Conservation (phyloP, 2,888 invertebrate species). For the Rhagonycha fulva region DNA sequence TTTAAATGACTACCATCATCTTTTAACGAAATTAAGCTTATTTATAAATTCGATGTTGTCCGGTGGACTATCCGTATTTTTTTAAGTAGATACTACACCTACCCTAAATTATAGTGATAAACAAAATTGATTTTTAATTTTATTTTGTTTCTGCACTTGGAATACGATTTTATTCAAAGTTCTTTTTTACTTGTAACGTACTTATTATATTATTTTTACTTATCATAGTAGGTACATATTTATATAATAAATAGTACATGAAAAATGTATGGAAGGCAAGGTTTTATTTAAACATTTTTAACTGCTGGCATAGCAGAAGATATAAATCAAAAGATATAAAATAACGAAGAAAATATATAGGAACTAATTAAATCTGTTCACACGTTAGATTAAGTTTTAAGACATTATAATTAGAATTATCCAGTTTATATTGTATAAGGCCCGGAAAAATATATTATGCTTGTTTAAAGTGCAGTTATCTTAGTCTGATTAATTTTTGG, state of each 20-base stretch:
- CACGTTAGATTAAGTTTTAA: slow-evolving; percentile 34
- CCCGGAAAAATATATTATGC: slow-evolving; percentile 31
- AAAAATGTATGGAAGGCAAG: too few species aligned
- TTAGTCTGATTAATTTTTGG: not conserved
- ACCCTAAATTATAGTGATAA: too few species aligned
- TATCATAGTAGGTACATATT: too few species aligned
- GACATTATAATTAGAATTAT: slow-evolving; percentile 27
- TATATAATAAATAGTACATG: too few species aligned
- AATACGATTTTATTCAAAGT: too few species aligned
- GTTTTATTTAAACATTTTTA: not conserved
- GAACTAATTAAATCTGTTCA: slow-evolving; percentile 38
- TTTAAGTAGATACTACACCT: not conserved
- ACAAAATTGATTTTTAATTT: not conserved
- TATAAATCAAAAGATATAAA: slow-evolving; percentile 21
- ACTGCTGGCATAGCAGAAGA: slow-evolving; percentile 9
- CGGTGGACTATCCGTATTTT: too few species aligned
- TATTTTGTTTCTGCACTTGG: too few species aligned
- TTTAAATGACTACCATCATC: not conserved
- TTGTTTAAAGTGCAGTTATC: slow-evolving; percentile 24
- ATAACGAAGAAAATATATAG: slow-evolving; percentile 3
- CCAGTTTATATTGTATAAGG: slow-evolving; percentile 24
- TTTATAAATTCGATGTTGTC: not conserved
- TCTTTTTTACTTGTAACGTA: too few species aligned
- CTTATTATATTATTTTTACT: too few species aligned
- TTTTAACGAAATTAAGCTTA: not conserved